These are phyloP conservation scores for Turritopsis dohrnii DNA, from an alignment of 30 jellyfish, hydroid and myxozoan genomes.

Conservation along the genomic window DNA sequence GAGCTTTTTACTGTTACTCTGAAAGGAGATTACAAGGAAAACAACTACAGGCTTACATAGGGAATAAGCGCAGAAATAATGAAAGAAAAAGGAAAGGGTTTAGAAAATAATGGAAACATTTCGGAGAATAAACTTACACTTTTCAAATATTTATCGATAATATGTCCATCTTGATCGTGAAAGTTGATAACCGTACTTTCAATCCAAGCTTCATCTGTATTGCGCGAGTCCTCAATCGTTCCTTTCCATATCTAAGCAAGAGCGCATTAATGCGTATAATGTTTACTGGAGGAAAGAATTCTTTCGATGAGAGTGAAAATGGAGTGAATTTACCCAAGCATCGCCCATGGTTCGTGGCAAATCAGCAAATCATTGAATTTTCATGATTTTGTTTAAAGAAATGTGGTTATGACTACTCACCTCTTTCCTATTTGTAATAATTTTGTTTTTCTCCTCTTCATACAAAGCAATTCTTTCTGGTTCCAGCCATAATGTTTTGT, in stretches of 20 bases:
- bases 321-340: too few species aligned
- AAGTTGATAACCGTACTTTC: slow-evolving; percentile 46
- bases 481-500: background rate
- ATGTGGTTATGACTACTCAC: background rate
- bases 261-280: too few species aligned
- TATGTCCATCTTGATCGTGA: slow-evolving; percentile 51
- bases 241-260: background rate
- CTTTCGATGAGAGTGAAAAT: too few species aligned
- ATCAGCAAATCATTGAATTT: too few species aligned
- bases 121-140: background rate
- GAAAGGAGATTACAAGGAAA: background rate
- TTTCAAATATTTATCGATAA: slow-evolving; percentile 19
- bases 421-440: background rate
- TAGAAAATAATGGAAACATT: background rate
- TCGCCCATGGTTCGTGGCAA: too few species aligned
- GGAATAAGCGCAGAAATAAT: too few species aligned
- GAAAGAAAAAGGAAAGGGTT: background rate
- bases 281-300: too few species aligned
- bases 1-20: background rate
- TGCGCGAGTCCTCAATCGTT: slow-evolving; percentile 50
- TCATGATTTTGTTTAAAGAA: background rate
- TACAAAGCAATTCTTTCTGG: background rate
- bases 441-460: background rate
- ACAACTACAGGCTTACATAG: too few species aligned
- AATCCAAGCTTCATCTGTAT: slow-evolving; percentile 70